phyloP scores from a whole-genome alignment of 1,140 invertebrate genomes.

The Saccostrea cuccullata region DNA sequence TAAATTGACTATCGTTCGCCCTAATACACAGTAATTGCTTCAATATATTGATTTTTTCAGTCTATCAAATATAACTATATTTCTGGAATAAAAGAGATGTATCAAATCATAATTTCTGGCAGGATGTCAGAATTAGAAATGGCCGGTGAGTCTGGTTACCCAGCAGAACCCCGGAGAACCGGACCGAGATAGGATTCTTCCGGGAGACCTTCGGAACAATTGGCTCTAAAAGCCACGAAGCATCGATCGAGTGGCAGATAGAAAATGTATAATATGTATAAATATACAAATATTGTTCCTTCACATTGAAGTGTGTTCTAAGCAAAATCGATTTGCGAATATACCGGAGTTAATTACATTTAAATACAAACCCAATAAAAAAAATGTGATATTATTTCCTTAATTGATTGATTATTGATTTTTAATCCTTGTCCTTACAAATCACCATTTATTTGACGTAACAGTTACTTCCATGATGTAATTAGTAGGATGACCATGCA shows the following conservation, averaged over 20 bases:
- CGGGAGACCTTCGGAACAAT: background rate
- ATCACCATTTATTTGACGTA: too few relatives aligned
- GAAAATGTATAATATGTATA: background rate
- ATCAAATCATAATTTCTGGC: background rate
- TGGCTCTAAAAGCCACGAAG: background rate
- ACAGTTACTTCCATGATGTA: background rate
- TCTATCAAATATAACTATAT: too few relatives aligned
- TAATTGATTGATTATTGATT: conserved; percentile 3
- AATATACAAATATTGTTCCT: conserved; percentile 11
- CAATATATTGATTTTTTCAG: too few relatives aligned
- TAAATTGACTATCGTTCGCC: too few relatives aligned
- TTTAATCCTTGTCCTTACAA: background rate
- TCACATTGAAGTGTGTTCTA: background rate
- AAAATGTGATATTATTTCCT: background rate
- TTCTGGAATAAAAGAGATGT: background rate
- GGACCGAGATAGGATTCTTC: background rate
- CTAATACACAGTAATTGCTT: too few relatives aligned
- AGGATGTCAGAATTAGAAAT: background rate
- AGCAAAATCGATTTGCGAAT: conserved; percentile 1
- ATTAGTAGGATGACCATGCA: background rate
- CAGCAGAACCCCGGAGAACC: background rate
- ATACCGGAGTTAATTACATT: background rate
- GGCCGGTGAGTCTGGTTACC: background rate
- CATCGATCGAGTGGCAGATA: conserved; percentile 5
- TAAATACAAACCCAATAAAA: background rate